A percentile compares a stretch with the other conserved stretches of the same genome.
phyloP scores from a whole-genome alignment of 2,797 vertebrate genomes.

The Prunella strophiata region DNA sequence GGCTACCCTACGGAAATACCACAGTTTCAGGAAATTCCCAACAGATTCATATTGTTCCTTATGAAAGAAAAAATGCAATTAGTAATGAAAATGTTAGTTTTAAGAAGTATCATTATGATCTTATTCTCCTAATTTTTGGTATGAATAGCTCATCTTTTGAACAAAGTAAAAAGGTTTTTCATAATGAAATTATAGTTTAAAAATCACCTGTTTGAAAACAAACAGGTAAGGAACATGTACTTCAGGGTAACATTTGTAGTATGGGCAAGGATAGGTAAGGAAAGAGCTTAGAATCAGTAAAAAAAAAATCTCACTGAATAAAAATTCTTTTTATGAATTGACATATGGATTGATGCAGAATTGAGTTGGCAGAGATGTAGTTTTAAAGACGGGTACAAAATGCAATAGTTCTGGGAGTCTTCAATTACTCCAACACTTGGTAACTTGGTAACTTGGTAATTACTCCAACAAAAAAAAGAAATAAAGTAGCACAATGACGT shows the following conservation, averaged over 20 bases:
- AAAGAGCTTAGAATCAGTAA: background rate
- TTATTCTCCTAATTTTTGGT: conserved; percentile 9
- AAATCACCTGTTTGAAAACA: conserved; percentile 40
- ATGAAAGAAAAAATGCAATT: conserved; percentile 34
- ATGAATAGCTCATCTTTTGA: conserved; percentile 33
- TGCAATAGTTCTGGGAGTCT: background rate
- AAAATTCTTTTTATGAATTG: background rate
- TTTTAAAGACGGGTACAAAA: background rate
- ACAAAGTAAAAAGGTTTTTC: background rate
- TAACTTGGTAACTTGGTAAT: too few relatives aligned
- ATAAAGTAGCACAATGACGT: rapidly evolving
- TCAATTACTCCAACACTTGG: background rate
- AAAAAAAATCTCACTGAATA: background rate
- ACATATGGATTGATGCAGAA: background rate
- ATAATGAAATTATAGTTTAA: conserved; percentile 28
- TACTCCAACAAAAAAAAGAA: background rate
- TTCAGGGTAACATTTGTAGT: background rate
- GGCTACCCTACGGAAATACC: conserved; percentile 25
- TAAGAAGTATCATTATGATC: conserved; percentile 30
- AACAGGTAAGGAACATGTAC: background rate
- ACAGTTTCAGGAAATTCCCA: conserved; percentile 40
- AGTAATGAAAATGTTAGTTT: conserved; percentile 57
- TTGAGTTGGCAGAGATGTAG: background rate
- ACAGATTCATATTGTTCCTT: conserved; percentile 29
- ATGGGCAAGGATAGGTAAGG: background rate